phyloP scores from a whole-genome alignment of 2,797 vertebrate species.

The Prunella strophiata region DNA sequence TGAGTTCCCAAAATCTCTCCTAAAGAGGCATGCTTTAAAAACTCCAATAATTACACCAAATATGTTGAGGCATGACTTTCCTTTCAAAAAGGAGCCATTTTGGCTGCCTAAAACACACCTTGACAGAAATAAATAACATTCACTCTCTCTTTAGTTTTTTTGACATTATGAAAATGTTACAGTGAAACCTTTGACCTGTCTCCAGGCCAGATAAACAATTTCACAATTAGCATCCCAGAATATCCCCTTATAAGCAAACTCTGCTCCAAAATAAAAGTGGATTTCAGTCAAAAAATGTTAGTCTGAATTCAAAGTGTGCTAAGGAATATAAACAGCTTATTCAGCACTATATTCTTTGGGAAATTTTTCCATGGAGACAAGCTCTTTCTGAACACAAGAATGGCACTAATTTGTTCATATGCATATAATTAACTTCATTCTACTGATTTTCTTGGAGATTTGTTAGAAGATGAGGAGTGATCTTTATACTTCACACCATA shows the following conservation, averaged over 20 bases:
- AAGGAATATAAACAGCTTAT: slow-evolving; percentile 24
- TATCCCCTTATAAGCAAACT: neutral
- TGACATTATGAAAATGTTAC: neutral
- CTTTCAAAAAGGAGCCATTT: neutral
- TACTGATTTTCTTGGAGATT: neutral
- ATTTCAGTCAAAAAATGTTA: slow-evolving; percentile 4
- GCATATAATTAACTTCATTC: neutral
- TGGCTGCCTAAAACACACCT: neutral
- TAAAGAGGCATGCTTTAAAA: neutral
- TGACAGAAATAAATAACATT: neutral
- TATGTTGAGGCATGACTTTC: neutral
- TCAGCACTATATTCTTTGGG: slow-evolving; percentile 1
- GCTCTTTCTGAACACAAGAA: neutral
- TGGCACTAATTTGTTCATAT: slow-evolving; percentile 13
- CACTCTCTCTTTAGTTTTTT: neutral
- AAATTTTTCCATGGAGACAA: neutral
- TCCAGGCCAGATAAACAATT: slow-evolving; percentile 8
- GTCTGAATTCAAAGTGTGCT: neutral
- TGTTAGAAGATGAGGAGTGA: neutral
- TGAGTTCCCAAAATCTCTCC: neutral
- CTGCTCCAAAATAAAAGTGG: neutral
- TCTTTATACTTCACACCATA: neutral
- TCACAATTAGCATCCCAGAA: neutral
- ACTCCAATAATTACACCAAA: neutral
- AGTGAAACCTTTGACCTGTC: neutral